A percentile compares a stretch with the other conserved stretches of the same genome.
These are phyloP conservation scores for Cepaea hortensis DNA, from an alignment of 2,888 invertebrate genomes.

Conservation along the genomic window DNA sequence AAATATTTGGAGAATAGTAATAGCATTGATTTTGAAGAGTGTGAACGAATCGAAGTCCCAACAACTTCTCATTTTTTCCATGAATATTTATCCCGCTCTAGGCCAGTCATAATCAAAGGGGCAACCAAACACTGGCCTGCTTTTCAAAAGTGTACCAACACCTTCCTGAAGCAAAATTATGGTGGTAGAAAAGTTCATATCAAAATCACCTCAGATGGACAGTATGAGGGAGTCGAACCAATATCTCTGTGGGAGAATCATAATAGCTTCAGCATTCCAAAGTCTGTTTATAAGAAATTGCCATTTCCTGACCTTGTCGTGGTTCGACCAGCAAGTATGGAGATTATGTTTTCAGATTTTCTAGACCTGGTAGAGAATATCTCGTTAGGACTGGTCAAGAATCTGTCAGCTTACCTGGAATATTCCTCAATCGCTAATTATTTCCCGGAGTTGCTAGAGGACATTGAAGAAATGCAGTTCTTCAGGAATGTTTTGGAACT, in stretches of 20 bases:
- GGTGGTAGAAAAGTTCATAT: slow-evolving; percentile 67
- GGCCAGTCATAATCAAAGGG: slow-evolving; percentile 71
- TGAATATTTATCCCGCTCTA: slow-evolving; percentile 67
- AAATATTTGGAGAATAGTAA: slow-evolving; percentile 10
- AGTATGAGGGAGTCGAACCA: slow-evolving; percentile 73
- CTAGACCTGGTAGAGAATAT: slow-evolving; percentile 67
- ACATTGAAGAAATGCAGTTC: slow-evolving; percentile 69
- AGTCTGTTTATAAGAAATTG: slow-evolving; percentile 62
- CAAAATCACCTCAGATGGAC: slow-evolving; percentile 70
- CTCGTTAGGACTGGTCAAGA: slow-evolving; percentile 56
- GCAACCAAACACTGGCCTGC: slow-evolving; percentile 68
- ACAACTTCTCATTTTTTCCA: slow-evolving; percentile 65
- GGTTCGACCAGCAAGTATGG: slow-evolving; percentile 71
- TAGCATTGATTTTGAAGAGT: slow-evolving; percentile 54
- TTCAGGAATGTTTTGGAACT: slow-evolving; percentile 59
- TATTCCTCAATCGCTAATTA: slow-evolving; percentile 72
- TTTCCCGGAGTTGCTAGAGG: slow-evolving; percentile 65
- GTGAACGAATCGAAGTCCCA: slow-evolving; percentile 61
- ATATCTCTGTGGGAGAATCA: slow-evolving; percentile 67
- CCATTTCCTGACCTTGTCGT: slow-evolving; percentile 72
- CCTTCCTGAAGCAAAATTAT: slow-evolving; percentile 62
- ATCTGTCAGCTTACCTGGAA: slow-evolving; percentile 73
- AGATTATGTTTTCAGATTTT: slow-evolving; percentile 71
- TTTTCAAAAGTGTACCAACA: slow-evolving; percentile 69
- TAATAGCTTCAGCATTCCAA: slow-evolving; percentile 66